phyloP scores from a whole-genome alignment of 2,888 invertebrate genomes.

The Cataglyphis altisquamis region DNA sequence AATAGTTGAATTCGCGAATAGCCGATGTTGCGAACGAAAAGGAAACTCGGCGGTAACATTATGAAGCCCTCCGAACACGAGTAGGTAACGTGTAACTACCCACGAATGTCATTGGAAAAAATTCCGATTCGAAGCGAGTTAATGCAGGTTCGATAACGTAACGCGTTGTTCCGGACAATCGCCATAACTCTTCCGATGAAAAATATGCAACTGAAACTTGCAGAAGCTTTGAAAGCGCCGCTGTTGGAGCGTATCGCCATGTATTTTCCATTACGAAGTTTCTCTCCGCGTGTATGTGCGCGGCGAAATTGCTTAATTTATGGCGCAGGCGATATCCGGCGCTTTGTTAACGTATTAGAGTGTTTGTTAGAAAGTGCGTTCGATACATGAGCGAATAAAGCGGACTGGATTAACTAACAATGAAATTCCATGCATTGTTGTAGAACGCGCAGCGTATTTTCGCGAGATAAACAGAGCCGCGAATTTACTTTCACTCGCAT shows the following conservation, averaged over 20 bases:
- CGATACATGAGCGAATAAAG: slow-evolving; percentile 54
- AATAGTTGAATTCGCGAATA: slow-evolving; percentile 42
- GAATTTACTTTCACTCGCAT: slow-evolving; percentile 55
- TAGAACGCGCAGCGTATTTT: slow-evolving; percentile 44
- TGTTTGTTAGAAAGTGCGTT: slow-evolving; percentile 58
- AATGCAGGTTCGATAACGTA: slow-evolving; percentile 46
- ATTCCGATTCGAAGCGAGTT: slow-evolving; percentile 36
- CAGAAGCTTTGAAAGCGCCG: slow-evolving; percentile 39
- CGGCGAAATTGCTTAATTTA: slow-evolving; percentile 54
- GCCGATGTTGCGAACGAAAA: slow-evolving; percentile 9
- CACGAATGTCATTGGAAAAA: slow-evolving; percentile 26
- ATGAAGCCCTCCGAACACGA: slow-evolving; percentile 3
- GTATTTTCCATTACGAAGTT: slow-evolving; percentile 53
- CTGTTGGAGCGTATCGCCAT: slow-evolving; percentile 35
- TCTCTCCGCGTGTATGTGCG: neutral
- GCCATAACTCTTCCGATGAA: slow-evolving; percentile 49
- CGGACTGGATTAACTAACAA: slow-evolving; percentile 54
- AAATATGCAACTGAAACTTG: slow-evolving; percentile 56
- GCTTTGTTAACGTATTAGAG: slow-evolving; percentile 58
- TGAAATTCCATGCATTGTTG: slow-evolving; percentile 51
- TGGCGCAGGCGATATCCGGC: slow-evolving; percentile 21
- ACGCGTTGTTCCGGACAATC: slow-evolving; percentile 44
- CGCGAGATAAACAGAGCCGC: slow-evolving; percentile 48
- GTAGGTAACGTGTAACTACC: neutral
- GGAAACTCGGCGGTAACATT: slow-evolving; percentile 17